Base-by-base conservation (phyloP, 2,113 vertebrate species). In the Oryzias curvinotus region DNA sequence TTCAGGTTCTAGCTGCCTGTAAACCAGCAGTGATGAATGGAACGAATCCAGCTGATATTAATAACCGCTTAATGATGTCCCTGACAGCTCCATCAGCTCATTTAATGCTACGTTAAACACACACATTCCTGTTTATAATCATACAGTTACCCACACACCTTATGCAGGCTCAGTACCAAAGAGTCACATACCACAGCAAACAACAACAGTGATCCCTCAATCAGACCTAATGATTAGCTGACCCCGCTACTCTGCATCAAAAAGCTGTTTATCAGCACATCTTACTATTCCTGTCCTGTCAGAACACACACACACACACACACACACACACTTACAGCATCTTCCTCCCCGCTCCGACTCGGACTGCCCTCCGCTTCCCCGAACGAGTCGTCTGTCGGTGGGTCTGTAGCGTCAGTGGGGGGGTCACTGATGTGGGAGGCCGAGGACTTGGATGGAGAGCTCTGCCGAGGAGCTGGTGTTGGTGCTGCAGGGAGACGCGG, bases 361-460 rank as follows among this genome's bases (percentile, higher is more conserved):
- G 95, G 96, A 81, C 96, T 98, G 90, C 96, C 96, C 86, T 97
- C 96, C 0, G 93, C 95, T 81, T 98, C 96, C 75, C 96, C 96
- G 1, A 97, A 98, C 48, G 97, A 94, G 88, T 98, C 96, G 0
- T 98, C 96, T 17, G 96, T 92, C 14, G 91, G 90, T 18, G 91
- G 94, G 84, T 98, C 97, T 28, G 87, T 84, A 80, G 92, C 93
- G 6, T 98, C 96, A 13, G 95, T 92, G 19, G 90, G 90, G 36
- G 91, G 94, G 84, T 98, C 97, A 51, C 96, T 98, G 82, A 95
- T 92, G 3, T 97, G 95, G 54, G 96, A 98, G 30, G 92, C 92
- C 19, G 95, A 96, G 68, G 96, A 98, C 90, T 97, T 99, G 25
- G 96, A 97, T 50, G 96, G 96, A 73, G 95, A 95, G 82, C 95